phyloP scores from a whole-genome alignment of 2,797 vertebrate genomes.

The Liasis olivaceus region DNA sequence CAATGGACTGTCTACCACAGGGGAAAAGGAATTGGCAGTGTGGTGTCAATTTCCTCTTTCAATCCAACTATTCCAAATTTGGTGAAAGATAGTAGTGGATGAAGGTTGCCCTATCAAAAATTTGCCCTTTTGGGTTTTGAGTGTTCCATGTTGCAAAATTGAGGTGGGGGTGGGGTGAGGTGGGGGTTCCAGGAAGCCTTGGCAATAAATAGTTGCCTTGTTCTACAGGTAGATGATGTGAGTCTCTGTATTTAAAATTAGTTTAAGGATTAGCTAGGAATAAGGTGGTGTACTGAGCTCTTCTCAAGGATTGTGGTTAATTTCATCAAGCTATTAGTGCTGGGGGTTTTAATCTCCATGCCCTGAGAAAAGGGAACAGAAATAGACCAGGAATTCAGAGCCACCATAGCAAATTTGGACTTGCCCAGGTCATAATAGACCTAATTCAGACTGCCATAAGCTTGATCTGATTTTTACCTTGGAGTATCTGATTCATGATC shows the following conservation, averaged over 20 bases:
- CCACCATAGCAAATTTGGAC: background rate
- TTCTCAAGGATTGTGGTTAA: background rate
- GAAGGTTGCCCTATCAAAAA: background rate
- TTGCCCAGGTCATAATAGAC: background rate
- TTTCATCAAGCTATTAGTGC: background rate
- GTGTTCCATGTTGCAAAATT: background rate
- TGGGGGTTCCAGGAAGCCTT: background rate
- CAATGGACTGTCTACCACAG: background rate
- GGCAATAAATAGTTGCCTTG: background rate
- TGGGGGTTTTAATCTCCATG: background rate
- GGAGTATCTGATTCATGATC: background rate
- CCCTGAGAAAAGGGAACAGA: background rate
- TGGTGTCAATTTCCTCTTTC: background rate
- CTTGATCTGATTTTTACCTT: background rate
- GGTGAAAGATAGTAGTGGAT: background rate
- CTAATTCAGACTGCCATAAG: background rate
- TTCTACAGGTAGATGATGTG: no score
- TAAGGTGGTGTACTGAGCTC: background rate
- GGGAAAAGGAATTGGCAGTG: background rate
- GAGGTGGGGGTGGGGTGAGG: background rate
- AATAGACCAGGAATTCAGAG: background rate
- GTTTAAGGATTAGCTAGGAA: background rate
- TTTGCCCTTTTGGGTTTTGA: background rate
- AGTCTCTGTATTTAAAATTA: background rate
- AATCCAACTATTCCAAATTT: background rate